Evolutionary conservation across 2,113 vertebrate species (phyloP), one percentile per base, ranked within the genome.

Genomic region (Clinocottus analis): DNA sequence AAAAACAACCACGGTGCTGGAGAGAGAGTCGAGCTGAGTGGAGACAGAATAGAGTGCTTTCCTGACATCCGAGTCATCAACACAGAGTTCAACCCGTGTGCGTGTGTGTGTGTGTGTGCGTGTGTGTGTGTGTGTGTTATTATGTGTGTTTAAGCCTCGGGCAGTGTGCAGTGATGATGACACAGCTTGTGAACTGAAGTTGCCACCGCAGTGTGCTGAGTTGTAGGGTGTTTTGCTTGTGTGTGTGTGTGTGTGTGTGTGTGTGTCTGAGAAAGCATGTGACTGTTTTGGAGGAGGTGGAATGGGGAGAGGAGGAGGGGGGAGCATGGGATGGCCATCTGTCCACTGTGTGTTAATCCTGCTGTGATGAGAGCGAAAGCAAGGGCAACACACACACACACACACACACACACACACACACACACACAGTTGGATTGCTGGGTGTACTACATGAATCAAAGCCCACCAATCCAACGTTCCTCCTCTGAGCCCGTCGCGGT

Each of bases 261-360:
- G 58, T 70, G 41, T 55, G 33, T 64, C 21, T 39, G 58, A 53
- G 67, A 63, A 49, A 19, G 78, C 61, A 56, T 77, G 82, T 59
- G 65, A 68, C 56, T 14, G 77, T 64, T 63, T 47, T 31, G 49
- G 77, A 75, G 77, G 76, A 82, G 77, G 83, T n/a, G n/a, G n/a
- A n/a, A n/a, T n/a, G n/a, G n/a, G n/a, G n/a, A n/a, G n/a, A n/a
- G n/a, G n/a, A n/a, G n/a, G 85, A 5, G 13, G 41, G 83, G 76
- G 83, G 86, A 60, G 89, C 82, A 72, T 84, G 60, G n/a, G 35
- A 60, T 27, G 5, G 77, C 91, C 91, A 92, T 93, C 90, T 93
- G 90, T 91, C 85, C 90, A 79, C 80, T 87, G 72, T 73, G 80
- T 87, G 89, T 80, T 93, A 91, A 90, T 90, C 91, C 89, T 31